Evolutionary conservation across 2,888 invertebrate genomes (phyloP).

Genomic region (Athrips mouffetella): DNA sequence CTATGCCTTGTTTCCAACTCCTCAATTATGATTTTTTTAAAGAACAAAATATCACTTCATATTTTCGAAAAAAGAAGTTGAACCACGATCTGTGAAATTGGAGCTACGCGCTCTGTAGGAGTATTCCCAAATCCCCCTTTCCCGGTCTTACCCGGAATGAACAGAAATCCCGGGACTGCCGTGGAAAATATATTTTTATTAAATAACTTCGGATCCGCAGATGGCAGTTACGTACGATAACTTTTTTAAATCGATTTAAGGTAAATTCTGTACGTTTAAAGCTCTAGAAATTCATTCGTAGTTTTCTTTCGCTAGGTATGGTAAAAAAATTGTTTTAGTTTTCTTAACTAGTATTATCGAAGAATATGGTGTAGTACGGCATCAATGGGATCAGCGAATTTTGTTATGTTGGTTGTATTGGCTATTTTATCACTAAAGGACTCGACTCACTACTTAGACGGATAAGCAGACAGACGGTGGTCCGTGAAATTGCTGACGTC

Average conservation of each 20-base stretch:
- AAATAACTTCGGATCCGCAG: constrained; percentile 54
- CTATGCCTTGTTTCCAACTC: too few species aligned
- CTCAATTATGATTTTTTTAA: neutral
- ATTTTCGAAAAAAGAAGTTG: constrained; percentile 18
- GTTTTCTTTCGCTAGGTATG: too few species aligned
- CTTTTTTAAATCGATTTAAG: constrained; percentile 44
- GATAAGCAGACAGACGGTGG: too few species aligned
- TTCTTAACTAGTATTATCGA: too few species aligned
- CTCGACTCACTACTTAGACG: too few species aligned
- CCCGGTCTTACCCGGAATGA: constrained; percentile 28
- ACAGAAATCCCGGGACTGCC: constrained; percentile 40
- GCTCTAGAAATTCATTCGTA: neutral
- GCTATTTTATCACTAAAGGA: too few species aligned
- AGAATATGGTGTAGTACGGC: too few species aligned
- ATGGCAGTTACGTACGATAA: constrained; percentile 39
- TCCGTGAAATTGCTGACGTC: too few species aligned
- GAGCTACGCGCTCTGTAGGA: constrained; percentile 27
- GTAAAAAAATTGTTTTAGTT: too few species aligned
- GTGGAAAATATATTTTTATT: constrained; percentile 56
- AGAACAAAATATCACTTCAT: neutral
- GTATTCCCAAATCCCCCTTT: constrained; percentile 31
- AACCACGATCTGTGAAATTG: constrained; percentile 37
- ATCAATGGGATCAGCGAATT: too few species aligned
- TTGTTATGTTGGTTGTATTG: too few species aligned
- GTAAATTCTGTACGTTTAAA: constrained; percentile 18